Evolutionary conservation across 2,797 vertebrate genomes (phyloP).

Genomic region (Eulemur albifrons): DNA sequence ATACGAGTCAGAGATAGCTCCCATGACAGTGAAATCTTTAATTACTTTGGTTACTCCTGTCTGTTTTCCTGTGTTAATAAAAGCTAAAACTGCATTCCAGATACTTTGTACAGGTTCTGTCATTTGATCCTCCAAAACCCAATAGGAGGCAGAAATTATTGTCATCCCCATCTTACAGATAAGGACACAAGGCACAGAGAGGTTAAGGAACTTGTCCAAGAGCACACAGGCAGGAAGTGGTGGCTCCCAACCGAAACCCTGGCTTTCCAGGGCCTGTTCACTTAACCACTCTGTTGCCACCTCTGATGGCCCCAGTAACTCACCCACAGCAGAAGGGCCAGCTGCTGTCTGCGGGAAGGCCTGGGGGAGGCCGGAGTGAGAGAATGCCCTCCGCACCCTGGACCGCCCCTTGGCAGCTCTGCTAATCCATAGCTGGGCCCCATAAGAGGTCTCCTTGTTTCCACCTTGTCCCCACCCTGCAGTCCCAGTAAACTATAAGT

Average conservation of each 20-base stretch:
- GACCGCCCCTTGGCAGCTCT: background rate
- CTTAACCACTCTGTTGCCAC: background rate
- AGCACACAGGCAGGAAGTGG: background rate
- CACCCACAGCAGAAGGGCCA: background rate
- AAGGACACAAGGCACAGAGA: background rate
- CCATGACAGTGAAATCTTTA: background rate
- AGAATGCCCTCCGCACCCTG: background rate
- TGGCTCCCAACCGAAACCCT: rapidly evolving
- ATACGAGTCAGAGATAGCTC: background rate
- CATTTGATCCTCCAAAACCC: background rate
- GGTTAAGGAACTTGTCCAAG: background rate
- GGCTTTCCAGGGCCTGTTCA: background rate
- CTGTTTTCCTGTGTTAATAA: background rate
- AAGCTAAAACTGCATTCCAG: background rate
- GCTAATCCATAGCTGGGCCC: background rate
- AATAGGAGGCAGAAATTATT: background rate
- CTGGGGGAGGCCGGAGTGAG: background rate
- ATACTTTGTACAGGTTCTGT: background rate
- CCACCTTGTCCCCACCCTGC: background rate
- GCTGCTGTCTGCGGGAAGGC: background rate
- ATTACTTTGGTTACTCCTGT: background rate
- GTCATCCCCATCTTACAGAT: no score
- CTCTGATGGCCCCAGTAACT: no score
- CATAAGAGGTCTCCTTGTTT: background rate
- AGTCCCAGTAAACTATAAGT: rapidly evolving